Evolutionary conservation across 2,888 invertebrate genomes (phyloP), one percentile per base, ranked within the genome.

Genomic region (Isotomurus palustris): DNA sequence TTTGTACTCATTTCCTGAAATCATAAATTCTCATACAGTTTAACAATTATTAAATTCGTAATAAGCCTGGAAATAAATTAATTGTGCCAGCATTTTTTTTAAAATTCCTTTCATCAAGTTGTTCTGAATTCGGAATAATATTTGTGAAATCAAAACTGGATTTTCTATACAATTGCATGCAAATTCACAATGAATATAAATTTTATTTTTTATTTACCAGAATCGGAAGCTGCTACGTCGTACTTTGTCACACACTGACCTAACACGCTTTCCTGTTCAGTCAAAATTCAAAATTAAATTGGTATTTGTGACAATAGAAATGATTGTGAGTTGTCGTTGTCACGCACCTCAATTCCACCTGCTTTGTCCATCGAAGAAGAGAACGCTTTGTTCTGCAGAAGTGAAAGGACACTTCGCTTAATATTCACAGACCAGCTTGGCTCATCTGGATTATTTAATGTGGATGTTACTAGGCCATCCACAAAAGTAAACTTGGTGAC

Each of bases 331-430:
- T 40, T 12, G 10, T 12, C 22, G 28, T 45, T 22, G 24, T 10
- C 12, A 10, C 8, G 14, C 47, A 57, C 58, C 58, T 59, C 58
- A 28, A 21, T 44, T 12, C 45, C 54, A 10, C 6, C 36, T 3
- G 41, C 44, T 25, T 54, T 51, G 17, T 45, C 53, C n/a, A 44
- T 45, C 8, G 35, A 5, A 25, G 53, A 32, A 2, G 19, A 28
- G 28, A 53, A 50, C 1, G 29, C 56, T 27, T 51, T 55, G 27
- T 62, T 62, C 38, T 58, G 58, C 3, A 62, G 27, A 47, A 62
- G 50, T 14, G 56, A 56, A 14, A 62, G 17, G 17, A 62, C 51
- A 5, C 50, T 53, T 45, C 56, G 38, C 21, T 53, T 35, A 19
- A 59, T 27, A 41, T 62, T 62, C 12, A 48, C 49, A 2, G 36